These are phyloP conservation scores for Aphaenogaster ashmeadi DNA, from an alignment of 1,140 invertebrate species.

Conservation along the genomic window DNA sequence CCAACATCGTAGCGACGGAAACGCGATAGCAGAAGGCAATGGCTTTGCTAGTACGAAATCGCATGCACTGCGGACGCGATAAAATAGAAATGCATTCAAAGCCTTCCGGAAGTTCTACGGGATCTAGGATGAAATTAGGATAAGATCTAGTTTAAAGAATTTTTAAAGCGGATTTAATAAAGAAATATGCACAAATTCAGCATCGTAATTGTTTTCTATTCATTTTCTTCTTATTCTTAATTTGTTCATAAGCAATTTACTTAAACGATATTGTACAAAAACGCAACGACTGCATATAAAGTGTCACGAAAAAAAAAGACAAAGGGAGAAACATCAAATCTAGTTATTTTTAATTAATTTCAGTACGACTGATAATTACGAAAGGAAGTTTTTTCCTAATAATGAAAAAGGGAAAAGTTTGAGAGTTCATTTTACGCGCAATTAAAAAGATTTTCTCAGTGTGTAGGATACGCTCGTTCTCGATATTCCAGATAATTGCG, in stretches of 20 bases:
- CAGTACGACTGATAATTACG: neutral
- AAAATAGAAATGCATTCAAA: slow-evolving; percentile 9
- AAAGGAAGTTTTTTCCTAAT: neutral
- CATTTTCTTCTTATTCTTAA: neutral
- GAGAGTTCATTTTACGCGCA: neutral
- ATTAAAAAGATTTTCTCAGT: slow-evolving; percentile 36
- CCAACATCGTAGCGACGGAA: neutral
- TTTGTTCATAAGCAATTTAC: neutral
- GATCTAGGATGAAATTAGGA: neutral
- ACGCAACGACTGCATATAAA: neutral
- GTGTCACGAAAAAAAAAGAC: neutral
- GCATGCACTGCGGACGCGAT: slow-evolving; percentile 23
- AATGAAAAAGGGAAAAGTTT: neutral
- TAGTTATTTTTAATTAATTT: slow-evolving; percentile 43
- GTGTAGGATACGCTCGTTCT: slow-evolving; percentile 76
- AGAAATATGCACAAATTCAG: neutral
- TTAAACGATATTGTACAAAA: neutral
- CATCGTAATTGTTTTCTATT: neutral
- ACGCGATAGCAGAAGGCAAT: slow-evolving; percentile 21
- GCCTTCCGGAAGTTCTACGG: neutral
- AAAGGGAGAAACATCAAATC: neutral
- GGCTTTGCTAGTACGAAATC: neutral
- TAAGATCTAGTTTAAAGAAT: slow-evolving; percentile 1
- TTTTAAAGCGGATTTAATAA: neutral
- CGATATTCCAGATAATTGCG: slow-evolving; percentile 79